Conservation (phyloP, 2,113 vertebrate species). For the Sterrhoptilus dennistouni region DNA sequence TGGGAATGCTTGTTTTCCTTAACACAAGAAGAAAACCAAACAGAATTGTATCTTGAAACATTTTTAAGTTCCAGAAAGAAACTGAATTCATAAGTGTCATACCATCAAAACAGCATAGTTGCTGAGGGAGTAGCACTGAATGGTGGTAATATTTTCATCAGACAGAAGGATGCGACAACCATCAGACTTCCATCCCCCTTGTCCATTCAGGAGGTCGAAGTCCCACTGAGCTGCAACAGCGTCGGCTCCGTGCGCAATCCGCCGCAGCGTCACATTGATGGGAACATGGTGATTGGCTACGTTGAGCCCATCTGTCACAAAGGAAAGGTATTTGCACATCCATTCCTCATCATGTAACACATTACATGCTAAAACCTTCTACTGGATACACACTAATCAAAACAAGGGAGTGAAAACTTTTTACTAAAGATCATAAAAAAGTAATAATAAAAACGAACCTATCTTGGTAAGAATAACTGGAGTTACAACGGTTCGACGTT, state of each 20-base stretch:
- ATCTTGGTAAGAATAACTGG: constrained; percentile 93
- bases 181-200: constrained; percentile 92
- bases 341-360: neutral
- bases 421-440: neutral
- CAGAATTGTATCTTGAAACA: neutral
- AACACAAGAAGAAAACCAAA: neutral
- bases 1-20: neutral
- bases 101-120: constrained; percentile 97
- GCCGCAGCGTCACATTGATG: constrained; percentile 87
- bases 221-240: constrained; percentile 92
- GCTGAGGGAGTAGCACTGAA: constrained; percentile 90
- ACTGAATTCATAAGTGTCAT: neutral
- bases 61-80: neutral
- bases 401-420: neutral
- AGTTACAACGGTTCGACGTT: constrained; percentile 88
- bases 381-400: neutral
- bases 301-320: constrained; percentile 81
- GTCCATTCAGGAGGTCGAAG: constrained; percentile 85
- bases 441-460: constrained; percentile 72
- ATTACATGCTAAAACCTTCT: neutral
- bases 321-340: neutral
- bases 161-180: constrained; percentile 88
- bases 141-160: constrained; percentile 90
- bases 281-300: constrained; percentile 74
- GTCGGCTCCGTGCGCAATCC: constrained; percentile 87